phyloP scores from a whole-genome alignment of 2,888 invertebrate genomes.

The Cosmia trapezina region DNA sequence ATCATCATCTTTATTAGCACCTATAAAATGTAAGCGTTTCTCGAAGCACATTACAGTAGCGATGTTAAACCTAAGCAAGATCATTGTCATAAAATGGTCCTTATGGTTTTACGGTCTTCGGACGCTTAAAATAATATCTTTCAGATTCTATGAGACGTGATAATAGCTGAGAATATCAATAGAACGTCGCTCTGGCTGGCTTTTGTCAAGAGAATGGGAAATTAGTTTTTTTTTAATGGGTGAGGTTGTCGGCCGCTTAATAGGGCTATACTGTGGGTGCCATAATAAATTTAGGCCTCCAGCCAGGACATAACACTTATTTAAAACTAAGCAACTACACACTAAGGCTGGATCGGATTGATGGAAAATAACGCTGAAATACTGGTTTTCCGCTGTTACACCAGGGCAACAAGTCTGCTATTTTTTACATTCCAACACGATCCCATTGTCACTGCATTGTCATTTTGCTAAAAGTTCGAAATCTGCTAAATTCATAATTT shows the following conservation, averaged over 20 bases:
- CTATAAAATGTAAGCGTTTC: conserved; percentile 54
- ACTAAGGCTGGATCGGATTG: not conserved
- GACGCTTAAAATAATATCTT: conserved; percentile 64
- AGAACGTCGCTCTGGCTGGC: conserved; percentile 1
- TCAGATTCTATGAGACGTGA: conserved; percentile 67
- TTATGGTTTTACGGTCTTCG: conserved; percentile 62
- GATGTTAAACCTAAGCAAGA: conserved; percentile 62
- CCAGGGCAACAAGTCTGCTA: too few species aligned
- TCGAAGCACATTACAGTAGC: conserved; percentile 48
- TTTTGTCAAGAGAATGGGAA: not conserved
- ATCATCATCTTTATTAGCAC: conserved; percentile 33
- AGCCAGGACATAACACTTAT: not conserved
- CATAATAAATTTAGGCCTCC: not conserved
- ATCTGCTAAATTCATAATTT: too few species aligned
- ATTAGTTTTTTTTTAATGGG: not conserved
- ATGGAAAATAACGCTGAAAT: conserved; percentile 5
- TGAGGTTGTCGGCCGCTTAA: not conserved
- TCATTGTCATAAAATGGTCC: conserved; percentile 65
- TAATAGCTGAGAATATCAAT: conserved; percentile 61
- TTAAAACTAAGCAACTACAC: not conserved
- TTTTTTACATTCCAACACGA: too few species aligned
- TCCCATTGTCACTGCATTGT: too few species aligned
- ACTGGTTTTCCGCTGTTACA: not conserved
- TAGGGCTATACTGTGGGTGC: too few species aligned
- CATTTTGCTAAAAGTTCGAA: too few species aligned